phyloP scores from a whole-genome alignment of 2,888 invertebrate genomes.

The Sphaerophoria rueppellii region DNA sequence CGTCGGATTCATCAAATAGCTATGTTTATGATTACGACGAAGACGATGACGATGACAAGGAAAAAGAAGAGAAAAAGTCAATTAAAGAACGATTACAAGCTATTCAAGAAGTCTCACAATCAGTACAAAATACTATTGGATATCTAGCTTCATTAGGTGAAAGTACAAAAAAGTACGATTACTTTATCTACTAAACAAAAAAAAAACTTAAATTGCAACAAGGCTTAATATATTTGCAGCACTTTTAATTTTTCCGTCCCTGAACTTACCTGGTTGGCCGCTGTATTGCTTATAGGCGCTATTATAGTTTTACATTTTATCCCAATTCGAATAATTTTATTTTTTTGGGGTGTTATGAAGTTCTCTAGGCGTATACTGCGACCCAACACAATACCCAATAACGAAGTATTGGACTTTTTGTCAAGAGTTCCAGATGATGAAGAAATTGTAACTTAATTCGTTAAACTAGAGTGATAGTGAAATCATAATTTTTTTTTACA shows the following conservation, averaged over 20 bases:
- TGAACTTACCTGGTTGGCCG: constrained; percentile 96
- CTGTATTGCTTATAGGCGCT: constrained; percentile 88
- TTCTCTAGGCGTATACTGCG: constrained; percentile 95
- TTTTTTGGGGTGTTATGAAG: constrained; percentile 98
- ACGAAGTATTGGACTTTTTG: constrained; percentile 96
- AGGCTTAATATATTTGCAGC: constrained; percentile 83
- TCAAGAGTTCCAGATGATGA: constrained; percentile 97
- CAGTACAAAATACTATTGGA: constrained; percentile 97
- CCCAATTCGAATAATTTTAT: constrained; percentile 93
- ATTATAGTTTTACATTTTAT: constrained; percentile 93
- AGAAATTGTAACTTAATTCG: constrained; percentile 88
- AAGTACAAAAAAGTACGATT: constrained; percentile 93
- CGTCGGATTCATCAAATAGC: constrained; percentile 78
- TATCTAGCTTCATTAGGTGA: constrained; percentile 97
- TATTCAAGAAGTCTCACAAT: constrained; percentile 98
- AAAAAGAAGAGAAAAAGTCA: constrained; percentile 97
- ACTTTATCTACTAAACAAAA: background rate
- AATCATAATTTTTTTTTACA: constrained; percentile 33
- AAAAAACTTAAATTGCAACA: constrained; percentile 24
- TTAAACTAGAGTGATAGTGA: background rate
- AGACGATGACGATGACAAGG: constrained; percentile 95
- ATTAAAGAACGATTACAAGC: constrained; percentile 96
- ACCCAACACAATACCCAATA: constrained; percentile 97
- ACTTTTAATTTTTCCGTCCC: constrained; percentile 98
- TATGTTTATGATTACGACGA: constrained; percentile 87